Base-by-base conservation (phyloP, 30 jellyfish, hydroid and myxozoan species). In the Aurelia coerulea region DNA sequence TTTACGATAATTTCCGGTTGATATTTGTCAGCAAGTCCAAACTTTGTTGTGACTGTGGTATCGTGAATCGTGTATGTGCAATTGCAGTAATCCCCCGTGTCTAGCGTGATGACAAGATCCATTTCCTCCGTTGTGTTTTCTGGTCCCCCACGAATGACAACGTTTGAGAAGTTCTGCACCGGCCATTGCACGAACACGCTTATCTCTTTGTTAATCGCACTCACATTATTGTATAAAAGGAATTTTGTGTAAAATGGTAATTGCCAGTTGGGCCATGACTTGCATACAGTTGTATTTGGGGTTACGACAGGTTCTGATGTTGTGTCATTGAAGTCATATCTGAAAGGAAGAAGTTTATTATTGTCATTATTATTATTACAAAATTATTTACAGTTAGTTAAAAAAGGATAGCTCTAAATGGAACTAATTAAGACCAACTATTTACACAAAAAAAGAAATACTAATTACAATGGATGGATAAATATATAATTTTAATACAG, bases 121-220 rank as follows among this genome's bases (percentile, higher is more conserved):
- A 83, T 78, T 58, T 17, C 78, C 71, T 90, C 95, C 1, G 95
- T 90, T 18, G 95, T 65, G 78, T 90, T 90, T 46, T 78, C 97
- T 9, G 97, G 95, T 5, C 91, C 95, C 34, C 89, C 95, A 16
- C 75, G 33, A 19, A 90, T 78, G 31, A 33, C 62, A 33, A 90
- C 81, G 23, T 78, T 84, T 32, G 83, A 51, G 73, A 90, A 66
- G 10, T 59, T 51, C 49, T 90, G 92, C 16, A 90, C 95, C 10
- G 97, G 95, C 83, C 81, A 54, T 23, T 84, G 90, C n/a, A 90
- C 96, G 17, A 6, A 16, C 6, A 79, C 85, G 32, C 67, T 63
- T 16, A 66, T 60, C 13, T 63, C 18, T 46, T 65, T 72, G 68
- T 58, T n/a, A 17, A 76, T 60, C 10, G 52, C 10, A 71, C 82